Percentiles rank a stretch among this genome's conserved stretches.
These are phyloP conservation scores for Andrena camellia DNA, from an alignment of 2,888 invertebrate species.

Conservation along the genomic window DNA sequence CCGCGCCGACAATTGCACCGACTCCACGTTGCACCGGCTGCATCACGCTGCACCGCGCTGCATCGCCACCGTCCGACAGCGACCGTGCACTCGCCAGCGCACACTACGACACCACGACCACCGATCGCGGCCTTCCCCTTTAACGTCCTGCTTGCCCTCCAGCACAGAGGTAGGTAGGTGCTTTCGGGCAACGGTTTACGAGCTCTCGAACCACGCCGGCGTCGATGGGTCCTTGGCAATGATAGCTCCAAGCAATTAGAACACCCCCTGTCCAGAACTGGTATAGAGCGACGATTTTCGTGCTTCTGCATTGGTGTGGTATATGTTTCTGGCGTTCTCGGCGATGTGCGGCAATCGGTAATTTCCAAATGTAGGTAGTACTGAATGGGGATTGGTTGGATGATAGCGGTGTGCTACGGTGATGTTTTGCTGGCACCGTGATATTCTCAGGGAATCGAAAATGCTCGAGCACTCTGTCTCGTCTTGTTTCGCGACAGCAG, in stretches of 20 bases:
- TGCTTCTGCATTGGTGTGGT: too few relatives aligned
- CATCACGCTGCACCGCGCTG: not conserved
- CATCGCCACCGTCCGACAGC: constrained; percentile 7
- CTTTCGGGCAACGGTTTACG: constrained; percentile 36
- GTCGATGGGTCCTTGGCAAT: constrained; percentile 11
- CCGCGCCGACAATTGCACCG: constrained; percentile 61
- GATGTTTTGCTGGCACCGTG: too few relatives aligned
- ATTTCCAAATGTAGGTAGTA: too few relatives aligned
- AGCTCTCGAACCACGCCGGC: not conserved
- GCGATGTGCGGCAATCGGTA: too few relatives aligned
- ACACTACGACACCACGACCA: not conserved
- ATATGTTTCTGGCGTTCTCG: too few relatives aligned
- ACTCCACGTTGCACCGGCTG: constrained; percentile 13
- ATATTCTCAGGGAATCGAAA: not conserved
- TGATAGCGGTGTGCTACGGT: too few relatives aligned
- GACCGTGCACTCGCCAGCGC: not conserved
- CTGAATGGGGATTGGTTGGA: too few relatives aligned
- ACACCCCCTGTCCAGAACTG: not conserved
- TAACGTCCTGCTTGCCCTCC: constrained; percentile 33
- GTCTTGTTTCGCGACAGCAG: not conserved
- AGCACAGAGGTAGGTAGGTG: constrained; percentile 7
- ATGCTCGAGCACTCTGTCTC: not conserved
- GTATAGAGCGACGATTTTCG: too few relatives aligned
- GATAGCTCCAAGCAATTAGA: not conserved
- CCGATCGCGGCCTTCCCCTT: constrained; percentile 50